Base-by-base conservation (phyloP, 35 echinoderm and acorn worm species). In the Lytechinus variegatus region DNA sequence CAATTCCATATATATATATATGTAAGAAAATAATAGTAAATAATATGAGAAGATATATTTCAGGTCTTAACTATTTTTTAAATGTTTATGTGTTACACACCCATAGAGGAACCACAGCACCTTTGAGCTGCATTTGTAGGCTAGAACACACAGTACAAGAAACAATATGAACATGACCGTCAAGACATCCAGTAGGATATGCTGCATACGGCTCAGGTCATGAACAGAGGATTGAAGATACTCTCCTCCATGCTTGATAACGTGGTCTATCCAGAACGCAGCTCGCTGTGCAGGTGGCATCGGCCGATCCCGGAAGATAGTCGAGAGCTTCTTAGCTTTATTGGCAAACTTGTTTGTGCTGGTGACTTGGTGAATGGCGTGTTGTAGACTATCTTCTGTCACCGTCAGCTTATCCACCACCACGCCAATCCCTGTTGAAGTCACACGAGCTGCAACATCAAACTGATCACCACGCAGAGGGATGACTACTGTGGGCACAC, bases 381-480 rank as follows among this genome's bases (percentile, higher is more conserved):
- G 52, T 11, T 92, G 94, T 28, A 98, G 53, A 3, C 61, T 57
- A 1, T 96, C 94, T 27, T 89, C 53, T 0, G 97, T 98, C 95
- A 98, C 33, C 6, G 95, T 95, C 24, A 94, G 86, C 16, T 97
- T 87, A 27, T 97, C 89, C 5, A 97, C 86, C 6, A 86, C 87
- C 3, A 97, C 11, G 3, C 94, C 97, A 19, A 98, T 61, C 9
- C 97, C 97, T 6, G 86, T 95, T 9, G 89, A 90, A 24, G 95
- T 93, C 8, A 97, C 72, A 10, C 97, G 54, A 8, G 58, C 86
- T 4, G 95, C 94, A 53, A 96, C 97, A 86, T 98, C 96, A 33
- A 95, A 95, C 28, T 98, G 97, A 54, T 98, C 96, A 19, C 92
- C 97, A 90, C 96, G 96, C 8, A 98, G 89, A 16, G 97, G 97